phyloP scores from a whole-genome alignment of 2,888 invertebrate genomes.

The Notodonta dromedarius region DNA sequence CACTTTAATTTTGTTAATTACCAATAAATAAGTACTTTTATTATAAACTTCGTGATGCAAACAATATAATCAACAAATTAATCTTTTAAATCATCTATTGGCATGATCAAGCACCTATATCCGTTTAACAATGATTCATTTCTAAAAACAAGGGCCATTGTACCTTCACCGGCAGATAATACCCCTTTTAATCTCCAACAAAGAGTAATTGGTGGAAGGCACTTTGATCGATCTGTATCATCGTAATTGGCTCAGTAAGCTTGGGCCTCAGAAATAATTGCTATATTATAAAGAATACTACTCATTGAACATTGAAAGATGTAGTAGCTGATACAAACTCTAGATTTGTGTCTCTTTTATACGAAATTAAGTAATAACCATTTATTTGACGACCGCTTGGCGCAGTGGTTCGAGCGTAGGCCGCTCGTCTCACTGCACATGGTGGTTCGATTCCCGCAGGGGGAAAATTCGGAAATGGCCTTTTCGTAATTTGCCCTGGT shows the following conservation, averaged over 20 bases:
- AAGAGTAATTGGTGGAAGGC: conserved; percentile 60
- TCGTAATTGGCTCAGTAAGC: conserved; percentile 69
- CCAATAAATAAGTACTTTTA: no score
- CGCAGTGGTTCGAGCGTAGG: no score
- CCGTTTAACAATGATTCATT: conserved; percentile 43
- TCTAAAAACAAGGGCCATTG: conserved; percentile 35
- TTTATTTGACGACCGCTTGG: no score
- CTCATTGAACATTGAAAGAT: conserved; percentile 8
- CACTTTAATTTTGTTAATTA: no score
- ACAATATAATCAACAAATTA: not conserved
- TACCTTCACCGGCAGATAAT: conserved; percentile 54
- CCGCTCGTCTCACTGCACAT: no score
- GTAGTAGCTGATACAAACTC: no score
- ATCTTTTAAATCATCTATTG: not conserved
- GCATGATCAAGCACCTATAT: conserved; percentile 22
- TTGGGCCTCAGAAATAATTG: conserved; percentile 51
- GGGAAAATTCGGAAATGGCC: no score
- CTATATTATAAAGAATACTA: conserved; percentile 47
- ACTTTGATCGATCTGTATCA: conserved; percentile 65
- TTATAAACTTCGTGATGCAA: no score
- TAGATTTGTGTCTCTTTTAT: no score
- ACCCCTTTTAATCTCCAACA: conserved; percentile 50
- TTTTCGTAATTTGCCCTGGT: no score
- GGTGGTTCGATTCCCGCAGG: no score
- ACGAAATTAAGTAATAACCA: no score